phyloP scores from a whole-genome alignment of 2,797 vertebrate genomes.

The Peromyscus eremicus region DNA sequence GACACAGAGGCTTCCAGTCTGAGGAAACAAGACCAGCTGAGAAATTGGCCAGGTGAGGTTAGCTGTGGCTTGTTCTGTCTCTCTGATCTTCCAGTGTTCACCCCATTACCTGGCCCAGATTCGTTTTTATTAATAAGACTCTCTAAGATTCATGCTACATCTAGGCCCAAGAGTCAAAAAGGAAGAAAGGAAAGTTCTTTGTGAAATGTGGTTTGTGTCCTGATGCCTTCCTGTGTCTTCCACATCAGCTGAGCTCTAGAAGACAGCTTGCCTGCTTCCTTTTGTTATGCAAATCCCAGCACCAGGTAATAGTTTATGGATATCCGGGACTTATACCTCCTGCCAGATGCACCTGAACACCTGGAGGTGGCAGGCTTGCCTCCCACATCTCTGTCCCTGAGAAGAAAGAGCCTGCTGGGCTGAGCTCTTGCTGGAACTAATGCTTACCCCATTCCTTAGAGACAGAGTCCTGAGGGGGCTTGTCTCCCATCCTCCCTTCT shows the following conservation, averaged over 20 bases:
- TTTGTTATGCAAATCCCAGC: not conserved
- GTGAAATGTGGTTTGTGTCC: not conserved
- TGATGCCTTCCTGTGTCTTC: not conserved
- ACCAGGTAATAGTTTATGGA: too few relatives aligned
- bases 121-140: too few relatives aligned
- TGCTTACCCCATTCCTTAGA: not conserved
- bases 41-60: too few relatives aligned
- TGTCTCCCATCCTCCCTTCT: not conserved
- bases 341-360: not conserved
- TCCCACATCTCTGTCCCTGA: not conserved
- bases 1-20: too few relatives aligned
- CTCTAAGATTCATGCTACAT: too few relatives aligned
- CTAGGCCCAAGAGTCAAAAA: not conserved
- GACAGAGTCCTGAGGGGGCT: not conserved
- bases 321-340: fast-evolving
- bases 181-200: not conserved
- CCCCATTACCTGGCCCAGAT: too few relatives aligned
- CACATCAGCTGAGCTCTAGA: not conserved
- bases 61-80: too few relatives aligned
- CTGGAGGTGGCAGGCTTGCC: not conserved
- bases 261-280: not conserved
- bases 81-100: too few relatives aligned
- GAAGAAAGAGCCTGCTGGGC: not conserved
- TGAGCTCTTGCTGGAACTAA: not conserved
- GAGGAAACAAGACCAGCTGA: too few relatives aligned